Base-by-base conservation (phyloP, 2,113 vertebrate species). In the Dromiciops gliroides region DNA sequence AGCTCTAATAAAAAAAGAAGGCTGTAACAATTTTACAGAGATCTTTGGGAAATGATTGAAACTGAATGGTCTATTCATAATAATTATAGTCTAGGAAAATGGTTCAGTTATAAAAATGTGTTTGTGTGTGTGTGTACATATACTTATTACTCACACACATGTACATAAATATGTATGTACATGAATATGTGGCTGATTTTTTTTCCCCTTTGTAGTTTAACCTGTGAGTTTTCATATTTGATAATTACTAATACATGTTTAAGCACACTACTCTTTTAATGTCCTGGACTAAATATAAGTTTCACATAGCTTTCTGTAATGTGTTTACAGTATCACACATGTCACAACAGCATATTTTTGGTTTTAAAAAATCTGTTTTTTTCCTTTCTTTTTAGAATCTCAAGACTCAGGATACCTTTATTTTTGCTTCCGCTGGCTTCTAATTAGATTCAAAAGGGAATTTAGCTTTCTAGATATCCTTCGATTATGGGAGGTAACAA, bases 401-500 rank as follows among this genome's bases (percentile, higher is more conserved):
- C 99, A 99, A 98, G 99, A 99, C 97, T 99, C 99, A 19, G 99
- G 99, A 91, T 99, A 99, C 96, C 98, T 99, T 56, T 99, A 99
- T 95, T 99, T 99, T 98, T 99, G 99, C 97, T 99, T 99, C 98
- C 99, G 99, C 49, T 99, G 99, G 99, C 98, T 99, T 97, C 98
- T 99, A 97, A 99, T 99, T 98, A 98, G 99, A 97, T 99, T 99
- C 97, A 99, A 99, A 98, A 99, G 99, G 96, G 99, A 99, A 97
- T 99, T 99, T 95, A 99, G 98, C 97, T 99, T 99, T 98, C 99
- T 99, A 98, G 99, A 99, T 95, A 99, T 99, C 96, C 99, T 99
- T 95, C 99, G 99, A 67, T 98, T 99, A 88, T 99, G 99, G 99
- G 99, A 99, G 99, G 99, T 99, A 98, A 98, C 99, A 96, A 97